Evolutionary conservation across 1,140 invertebrate species (phyloP), one percentile per base, ranked within the genome.

Genomic region (Araneus ventricosus): DNA sequence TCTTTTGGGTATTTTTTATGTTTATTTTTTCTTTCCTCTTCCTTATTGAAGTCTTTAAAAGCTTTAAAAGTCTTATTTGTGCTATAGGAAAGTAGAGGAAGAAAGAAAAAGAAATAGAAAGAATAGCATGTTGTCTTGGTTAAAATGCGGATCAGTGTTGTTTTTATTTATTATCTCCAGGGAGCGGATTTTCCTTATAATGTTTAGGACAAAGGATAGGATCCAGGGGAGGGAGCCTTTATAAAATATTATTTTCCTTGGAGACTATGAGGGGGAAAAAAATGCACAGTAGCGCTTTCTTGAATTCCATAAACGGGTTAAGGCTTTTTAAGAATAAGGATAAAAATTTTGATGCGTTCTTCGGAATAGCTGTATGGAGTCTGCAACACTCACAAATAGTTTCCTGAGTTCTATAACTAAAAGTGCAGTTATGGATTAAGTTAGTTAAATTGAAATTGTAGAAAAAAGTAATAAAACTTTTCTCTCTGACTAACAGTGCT

Each of bases 11-110:
- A 20, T 75, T 75, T 37, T 37, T 34, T 0, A 20, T n/a, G n/a
- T 75, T 75, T 75, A n/a, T n/a, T 75, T 20, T 70, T 30, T 70
- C 67, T 75, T 30, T 63, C 20, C 67, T 75, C 34, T 75, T 75
- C 67, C 67, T 75, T 75, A 75, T 75, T 75, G 67, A 75, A 75
- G 67, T 75, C 45, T 86, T 86, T 86, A 86, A 86, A 86, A 86
- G 84, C 41, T 86, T 34, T 34, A 86, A 52, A 86, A 86, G 84
- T 59, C 84, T 52, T 88, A 88, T 88, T 88, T 88, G 59, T 41
- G 30, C 61, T n/a, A 7, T 41, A 22, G n/a, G 52, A 57, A 59
- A 45, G 27, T 57, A 52, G 24, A 85, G 27, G 27, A 34, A 30
- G 63, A 75, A 75, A 75, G 30, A 34, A 34, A 30, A 34, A 14